Base-by-base conservation (phyloP, 1,140 invertebrate species). In the Latrodectus geometricus region DNA sequence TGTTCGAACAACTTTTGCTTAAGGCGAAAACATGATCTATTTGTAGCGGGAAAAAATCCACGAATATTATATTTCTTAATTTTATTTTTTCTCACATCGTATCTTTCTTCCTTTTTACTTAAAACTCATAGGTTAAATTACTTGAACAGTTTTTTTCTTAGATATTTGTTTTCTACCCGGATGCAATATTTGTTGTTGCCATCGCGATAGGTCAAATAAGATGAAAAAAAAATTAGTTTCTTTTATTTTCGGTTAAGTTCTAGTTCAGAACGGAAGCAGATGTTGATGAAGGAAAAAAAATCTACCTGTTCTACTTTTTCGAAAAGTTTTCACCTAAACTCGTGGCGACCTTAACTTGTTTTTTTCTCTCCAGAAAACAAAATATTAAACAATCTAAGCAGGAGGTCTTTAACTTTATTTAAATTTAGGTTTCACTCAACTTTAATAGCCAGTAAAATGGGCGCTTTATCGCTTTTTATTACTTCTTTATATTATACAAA, bases 1-100 rank as follows among this genome's bases (percentile, higher is more conserved):
- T 49, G 12, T 72, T 81, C 79, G 68, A 81, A 81, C 50, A 66
- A 14, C 17, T 74, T 52, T 52, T 3, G 79, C 79, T 81, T 8
- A 20, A 11, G 79, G 79, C 68, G 17, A n/a, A 70, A 56, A 21
- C 68, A 81, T 81, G 79, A 81, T 81, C 79, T 69, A 81, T 72
- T 70, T 81, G 35, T 50, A 50, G 35, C 49, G 48, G 17, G 49
- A 74, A 48, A 52, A 74, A 15, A 61, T 61, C 54, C 35, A 17
- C 54, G 11, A 61, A 8, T 14, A 61, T 61, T 61, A 35, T 61
- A 8, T 61, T 35, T 35, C 1, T 35, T 35, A 3, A 61, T 4
- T 61, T 2, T 61, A 35, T 61, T 61, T 17, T 61, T 17, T 61
- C 54, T 11, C 11, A 61, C 54, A 17, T 61, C 3, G 54, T 61